Conservation (phyloP, 37 sponge, comb jelly and placozoan species). For the Aplysina aerophoba region DNA sequence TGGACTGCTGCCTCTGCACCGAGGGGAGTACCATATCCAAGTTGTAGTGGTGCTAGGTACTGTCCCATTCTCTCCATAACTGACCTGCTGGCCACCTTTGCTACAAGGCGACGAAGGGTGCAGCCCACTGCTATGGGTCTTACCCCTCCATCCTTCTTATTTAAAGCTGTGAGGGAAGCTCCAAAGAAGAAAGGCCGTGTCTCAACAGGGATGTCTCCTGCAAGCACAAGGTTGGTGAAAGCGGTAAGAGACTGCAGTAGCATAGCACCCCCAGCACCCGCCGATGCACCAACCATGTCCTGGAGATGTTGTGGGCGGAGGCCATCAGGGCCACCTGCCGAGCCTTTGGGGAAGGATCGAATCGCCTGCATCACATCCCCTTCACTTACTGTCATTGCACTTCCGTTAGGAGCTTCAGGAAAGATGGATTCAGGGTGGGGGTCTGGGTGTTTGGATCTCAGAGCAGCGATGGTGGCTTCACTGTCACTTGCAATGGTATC, state of each 20-base stretch:
- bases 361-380: background rate
- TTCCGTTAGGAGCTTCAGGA: background rate
- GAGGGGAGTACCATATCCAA: conserved; percentile 6
- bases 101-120: conserved; percentile 41
- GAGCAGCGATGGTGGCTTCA: background rate
- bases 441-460: background rate
- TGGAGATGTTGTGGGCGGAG: conserved; percentile 51
- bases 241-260: conserved; percentile 32
- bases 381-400: background rate
- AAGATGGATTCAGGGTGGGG: background rate
- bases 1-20: conserved; percentile 16
- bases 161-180: conserved; percentile 42
- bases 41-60: no score
- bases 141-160: conserved; percentile 48
- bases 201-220: conserved; percentile 20
- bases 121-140: conserved; percentile 58
- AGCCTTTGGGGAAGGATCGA: conserved; percentile 40
- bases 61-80: conserved; percentile 1
- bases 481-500: background rate
- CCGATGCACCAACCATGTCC: conserved; percentile 17
- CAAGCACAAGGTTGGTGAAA: conserved; percentile 34
- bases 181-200: conserved; percentile 51
- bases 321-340: conserved; percentile 54
- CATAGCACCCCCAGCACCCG: conserved; percentile 21
- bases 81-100: conserved; percentile 29